Evolutionary conservation across 2,113 vertebrate species (phyloP).

Genomic region (Accipiter virgatus): DNA sequence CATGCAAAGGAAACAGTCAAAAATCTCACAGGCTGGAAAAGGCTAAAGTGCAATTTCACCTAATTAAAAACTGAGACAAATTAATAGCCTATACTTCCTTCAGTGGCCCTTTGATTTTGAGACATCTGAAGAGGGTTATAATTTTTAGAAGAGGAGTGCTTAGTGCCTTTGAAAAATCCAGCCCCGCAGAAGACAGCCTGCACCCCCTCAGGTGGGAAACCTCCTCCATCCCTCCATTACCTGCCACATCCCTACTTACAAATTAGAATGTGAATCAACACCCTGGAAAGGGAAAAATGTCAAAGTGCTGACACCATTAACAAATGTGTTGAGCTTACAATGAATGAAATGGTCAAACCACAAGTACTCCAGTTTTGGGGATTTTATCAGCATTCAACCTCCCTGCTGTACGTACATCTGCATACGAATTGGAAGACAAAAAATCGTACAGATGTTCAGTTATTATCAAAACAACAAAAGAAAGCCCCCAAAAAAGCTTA

Average conservation of each 20-base stretch:
- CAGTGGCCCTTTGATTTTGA: background rate
- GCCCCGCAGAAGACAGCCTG: background rate
- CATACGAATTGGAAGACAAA: background rate
- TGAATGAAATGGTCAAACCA: background rate
- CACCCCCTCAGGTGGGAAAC: background rate
- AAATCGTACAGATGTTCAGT: background rate
- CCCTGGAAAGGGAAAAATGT: background rate
- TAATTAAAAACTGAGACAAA: conserved; percentile 31
- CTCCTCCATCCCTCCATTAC: background rate
- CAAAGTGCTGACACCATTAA: background rate
- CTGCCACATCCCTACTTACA: background rate
- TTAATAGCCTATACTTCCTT: background rate
- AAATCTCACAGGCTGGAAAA: conserved; percentile 8
- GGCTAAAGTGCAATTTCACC: background rate
- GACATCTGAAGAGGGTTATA: background rate
- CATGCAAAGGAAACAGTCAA: background rate
- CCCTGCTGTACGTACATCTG: background rate
- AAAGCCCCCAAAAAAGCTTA: background rate
- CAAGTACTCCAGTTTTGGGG: background rate
- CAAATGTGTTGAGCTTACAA: background rate
- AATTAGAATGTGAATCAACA: background rate
- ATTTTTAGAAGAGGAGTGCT: background rate
- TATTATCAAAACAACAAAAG: background rate
- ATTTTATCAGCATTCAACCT: background rate
- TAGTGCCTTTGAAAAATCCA: background rate